Conservation (phyloP, 2,113 vertebrate genomes). For the Beaufortia kweichowensis region DNA sequence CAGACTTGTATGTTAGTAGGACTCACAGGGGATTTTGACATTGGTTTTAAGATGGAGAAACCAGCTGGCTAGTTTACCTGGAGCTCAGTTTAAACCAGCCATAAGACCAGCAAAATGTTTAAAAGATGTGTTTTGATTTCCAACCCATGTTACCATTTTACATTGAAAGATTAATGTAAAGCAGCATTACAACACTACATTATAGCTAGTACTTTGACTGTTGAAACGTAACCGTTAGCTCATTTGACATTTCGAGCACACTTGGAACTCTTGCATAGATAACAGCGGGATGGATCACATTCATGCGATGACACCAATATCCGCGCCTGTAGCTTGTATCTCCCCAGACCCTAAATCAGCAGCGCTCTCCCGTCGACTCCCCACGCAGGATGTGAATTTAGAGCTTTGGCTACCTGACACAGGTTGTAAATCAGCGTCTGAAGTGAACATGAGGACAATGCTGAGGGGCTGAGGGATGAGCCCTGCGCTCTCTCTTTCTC, state of each 20-base stretch:
- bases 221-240: constrained; percentile 11
- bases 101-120: no score
- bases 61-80: no score
- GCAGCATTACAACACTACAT: background rate
- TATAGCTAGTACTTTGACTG: background rate
- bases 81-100: no score
- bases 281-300: constrained; percentile 23
- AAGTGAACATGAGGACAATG: constrained; percentile 39
- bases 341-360: constrained; percentile 41
- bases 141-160: no score
- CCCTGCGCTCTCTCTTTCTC: background rate
- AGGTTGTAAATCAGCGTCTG: constrained; percentile 33
- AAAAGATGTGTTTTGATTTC: no score
- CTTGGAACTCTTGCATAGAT: constrained; percentile 17
- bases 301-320: constrained; percentile 24
- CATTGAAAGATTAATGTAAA: no score
- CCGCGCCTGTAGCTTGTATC: constrained; percentile 7
- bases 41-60: no score
- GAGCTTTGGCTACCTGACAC: constrained; percentile 28
- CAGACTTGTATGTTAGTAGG: no score
- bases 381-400: constrained; percentile 21
- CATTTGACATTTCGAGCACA: constrained; percentile 38
- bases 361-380: constrained; percentile 27
- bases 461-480: constrained; percentile 28
- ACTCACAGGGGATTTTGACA: no score